Conservation (phyloP, 1,140 invertebrate species). For the Rhagoletis pomonella region DNA sequence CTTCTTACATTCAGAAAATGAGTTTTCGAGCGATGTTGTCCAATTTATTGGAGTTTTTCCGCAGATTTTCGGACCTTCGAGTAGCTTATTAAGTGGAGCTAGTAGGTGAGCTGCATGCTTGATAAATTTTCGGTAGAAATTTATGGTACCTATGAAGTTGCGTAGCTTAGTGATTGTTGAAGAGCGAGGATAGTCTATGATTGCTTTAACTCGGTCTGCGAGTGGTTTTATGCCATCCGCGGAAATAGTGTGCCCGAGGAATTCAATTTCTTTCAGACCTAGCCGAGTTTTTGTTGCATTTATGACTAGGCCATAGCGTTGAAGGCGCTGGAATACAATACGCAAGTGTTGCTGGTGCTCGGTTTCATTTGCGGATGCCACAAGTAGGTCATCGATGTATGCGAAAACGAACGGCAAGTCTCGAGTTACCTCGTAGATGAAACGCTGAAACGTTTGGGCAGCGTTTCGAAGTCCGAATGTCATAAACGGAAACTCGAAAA, state of each 20-base stretch:
- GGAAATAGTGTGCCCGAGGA: constrained; percentile 61
- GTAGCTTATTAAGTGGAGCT: not conserved
- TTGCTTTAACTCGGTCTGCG: constrained; percentile 10
- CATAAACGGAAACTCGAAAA: constrained; percentile 73
- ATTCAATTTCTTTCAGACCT: constrained; percentile 61
- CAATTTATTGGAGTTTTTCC: not conserved
- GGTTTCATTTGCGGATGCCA: constrained; percentile 67
- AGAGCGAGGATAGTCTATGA: constrained; percentile 64
- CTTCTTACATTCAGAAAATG: constrained; percentile 66
- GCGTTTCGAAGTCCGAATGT: constrained; percentile 71
- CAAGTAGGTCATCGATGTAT: constrained; percentile 76
- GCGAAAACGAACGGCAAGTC: constrained; percentile 70
- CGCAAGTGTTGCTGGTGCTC: constrained; percentile 65
- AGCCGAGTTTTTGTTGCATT: constrained; percentile 65
- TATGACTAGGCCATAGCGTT: constrained; percentile 62
- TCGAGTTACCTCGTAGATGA: constrained; percentile 74
- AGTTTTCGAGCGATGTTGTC: constrained; percentile 25
- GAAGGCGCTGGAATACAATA: constrained; percentile 60
- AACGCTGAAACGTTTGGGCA: constrained; percentile 75
- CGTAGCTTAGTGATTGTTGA: constrained; percentile 65
- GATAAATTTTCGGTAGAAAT: constrained; percentile 60
- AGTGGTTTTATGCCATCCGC: constrained; percentile 59
- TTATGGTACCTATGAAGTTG: constrained; percentile 73
- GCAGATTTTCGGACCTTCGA: not conserved
- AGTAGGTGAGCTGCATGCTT: not conserved